phyloP scores from a whole-genome alignment of 2,888 invertebrate species.

The Tenthredo mesomela region DNA sequence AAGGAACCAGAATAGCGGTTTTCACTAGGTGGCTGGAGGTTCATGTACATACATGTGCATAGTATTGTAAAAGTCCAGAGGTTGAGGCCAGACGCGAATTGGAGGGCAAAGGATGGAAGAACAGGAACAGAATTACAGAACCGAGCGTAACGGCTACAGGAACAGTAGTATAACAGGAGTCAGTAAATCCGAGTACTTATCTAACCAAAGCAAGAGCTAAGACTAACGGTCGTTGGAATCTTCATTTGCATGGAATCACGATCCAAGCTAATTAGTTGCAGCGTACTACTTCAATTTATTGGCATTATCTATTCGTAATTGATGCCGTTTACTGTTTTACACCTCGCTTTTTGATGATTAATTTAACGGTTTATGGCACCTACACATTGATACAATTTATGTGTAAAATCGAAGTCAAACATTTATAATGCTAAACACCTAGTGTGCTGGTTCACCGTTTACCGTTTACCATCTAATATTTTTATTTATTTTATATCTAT shows the following conservation, averaged over 20 bases:
- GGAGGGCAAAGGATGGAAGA: constrained; percentile 2
- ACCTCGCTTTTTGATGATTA: neutral
- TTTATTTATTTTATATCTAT: no score
- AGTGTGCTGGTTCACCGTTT: neutral
- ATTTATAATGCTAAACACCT: neutral
- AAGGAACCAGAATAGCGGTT: constrained; percentile 40
- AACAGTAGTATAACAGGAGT: constrained; percentile 37
- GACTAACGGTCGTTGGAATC: constrained; percentile 45
- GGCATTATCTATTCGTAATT: constrained; percentile 14
- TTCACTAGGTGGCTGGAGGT: neutral
- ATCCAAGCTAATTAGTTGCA: constrained; percentile 61
- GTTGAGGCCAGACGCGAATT: constrained; percentile 43
- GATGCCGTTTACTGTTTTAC: constrained; percentile 18
- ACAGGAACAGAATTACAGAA: constrained; percentile 22
- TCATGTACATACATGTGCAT: neutral
- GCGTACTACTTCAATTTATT: constrained; percentile 42
- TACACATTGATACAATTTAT: neutral
- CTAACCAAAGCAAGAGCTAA: constrained; percentile 33
- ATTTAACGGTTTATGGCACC: neutral
- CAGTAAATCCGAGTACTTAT: constrained; percentile 16
- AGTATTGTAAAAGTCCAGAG: constrained; percentile 22
- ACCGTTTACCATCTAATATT: neutral
- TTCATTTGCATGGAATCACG: constrained; percentile 65
- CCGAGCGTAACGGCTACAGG: constrained; percentile 14
- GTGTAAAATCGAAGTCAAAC: neutral